phyloP scores from a whole-genome alignment of 2,113 vertebrate species.

The Osmerus mordax region DNA sequence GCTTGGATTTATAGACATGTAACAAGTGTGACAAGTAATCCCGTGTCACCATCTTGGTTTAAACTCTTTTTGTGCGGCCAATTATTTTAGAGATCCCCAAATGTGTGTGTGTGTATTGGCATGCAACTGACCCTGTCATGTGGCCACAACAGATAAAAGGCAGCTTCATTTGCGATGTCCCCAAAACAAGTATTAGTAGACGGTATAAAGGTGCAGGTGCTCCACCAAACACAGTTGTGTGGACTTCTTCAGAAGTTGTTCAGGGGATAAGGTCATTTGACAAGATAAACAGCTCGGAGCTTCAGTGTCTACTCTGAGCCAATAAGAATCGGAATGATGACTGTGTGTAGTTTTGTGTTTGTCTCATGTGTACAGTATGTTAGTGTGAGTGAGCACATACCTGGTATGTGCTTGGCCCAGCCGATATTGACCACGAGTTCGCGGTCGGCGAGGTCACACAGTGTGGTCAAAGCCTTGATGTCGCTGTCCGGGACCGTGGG shows the following conservation, averaged over 20 bases:
- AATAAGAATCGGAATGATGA: constrained; percentile 38
- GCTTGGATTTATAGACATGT: not conserved
- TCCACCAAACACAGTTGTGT: not conserved
- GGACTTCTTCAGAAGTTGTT: too few species aligned
- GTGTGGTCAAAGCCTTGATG: constrained; percentile 96
- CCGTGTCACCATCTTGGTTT: too few species aligned
- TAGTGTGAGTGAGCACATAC: constrained; percentile 59
- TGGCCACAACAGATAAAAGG: too few species aligned
- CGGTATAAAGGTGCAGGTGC: too few species aligned
- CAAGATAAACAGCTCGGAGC: not conserved
- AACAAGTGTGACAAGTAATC: too few species aligned
- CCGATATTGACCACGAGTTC: constrained; percentile 98
- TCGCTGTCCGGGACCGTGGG: constrained; percentile 94
- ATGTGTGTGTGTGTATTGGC: too few species aligned
- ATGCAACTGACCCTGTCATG: too few species aligned
- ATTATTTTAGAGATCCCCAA: too few species aligned
- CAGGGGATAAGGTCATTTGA: too few species aligned
- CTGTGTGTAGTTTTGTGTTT: constrained; percentile 28
- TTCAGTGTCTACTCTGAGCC: constrained; percentile 56
- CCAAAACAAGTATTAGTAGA: too few species aligned
- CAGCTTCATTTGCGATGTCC: too few species aligned
- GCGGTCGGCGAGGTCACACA: constrained; percentile 94
- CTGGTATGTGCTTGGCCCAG: constrained; percentile 99
- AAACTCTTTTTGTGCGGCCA: too few species aligned
- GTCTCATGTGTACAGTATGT: not conserved